Percentiles rank a stretch among this genome's conserved stretches.
Conservation (phyloP, 1,140 invertebrate genomes). For the Tetramorium parvispinum region DNA sequence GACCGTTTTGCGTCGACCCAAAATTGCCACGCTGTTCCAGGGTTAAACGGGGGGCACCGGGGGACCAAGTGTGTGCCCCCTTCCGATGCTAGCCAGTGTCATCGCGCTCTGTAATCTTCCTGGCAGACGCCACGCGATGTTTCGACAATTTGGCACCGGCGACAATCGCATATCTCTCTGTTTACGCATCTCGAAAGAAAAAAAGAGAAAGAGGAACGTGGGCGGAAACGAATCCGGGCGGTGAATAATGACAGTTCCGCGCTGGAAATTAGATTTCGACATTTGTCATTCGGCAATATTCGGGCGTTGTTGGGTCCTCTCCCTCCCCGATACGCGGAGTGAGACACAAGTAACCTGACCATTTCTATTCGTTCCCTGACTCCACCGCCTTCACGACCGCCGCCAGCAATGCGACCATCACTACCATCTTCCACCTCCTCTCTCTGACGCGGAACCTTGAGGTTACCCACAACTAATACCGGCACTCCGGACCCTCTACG, state of each 20-base stretch:
- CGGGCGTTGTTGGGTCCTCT: background rate
- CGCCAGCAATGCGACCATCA: constrained; percentile 38
- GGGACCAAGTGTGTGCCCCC: background rate
- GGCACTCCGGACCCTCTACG: constrained; percentile 74
- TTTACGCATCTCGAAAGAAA: constrained; percentile 1
- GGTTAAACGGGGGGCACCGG: constrained; percentile 1
- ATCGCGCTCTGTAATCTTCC: constrained; percentile 50
- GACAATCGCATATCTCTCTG: background rate
- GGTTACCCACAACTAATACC: constrained; percentile 81
- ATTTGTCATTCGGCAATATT: background rate
- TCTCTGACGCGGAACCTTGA: constrained; percentile 76
- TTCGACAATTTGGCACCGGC: constrained; percentile 31
- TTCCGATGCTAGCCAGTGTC: background rate
- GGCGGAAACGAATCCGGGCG: constrained; percentile 3
- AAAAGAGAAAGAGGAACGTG: background rate
- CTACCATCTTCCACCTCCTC: constrained; percentile 38
- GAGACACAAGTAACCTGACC: constrained; percentile 46
- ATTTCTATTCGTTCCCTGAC: constrained; percentile 16
- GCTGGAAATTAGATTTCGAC: constrained; percentile 25
- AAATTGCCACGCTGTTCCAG: background rate
- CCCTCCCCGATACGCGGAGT: background rate
- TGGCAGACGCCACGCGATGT: background rate
- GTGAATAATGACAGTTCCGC: constrained; percentile 21
- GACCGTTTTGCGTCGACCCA: constrained; percentile 14
- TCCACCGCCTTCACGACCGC: constrained; percentile 16